phyloP scores from a whole-genome alignment of 1,140 invertebrate species.

The Ganaspis sp. region DNA sequence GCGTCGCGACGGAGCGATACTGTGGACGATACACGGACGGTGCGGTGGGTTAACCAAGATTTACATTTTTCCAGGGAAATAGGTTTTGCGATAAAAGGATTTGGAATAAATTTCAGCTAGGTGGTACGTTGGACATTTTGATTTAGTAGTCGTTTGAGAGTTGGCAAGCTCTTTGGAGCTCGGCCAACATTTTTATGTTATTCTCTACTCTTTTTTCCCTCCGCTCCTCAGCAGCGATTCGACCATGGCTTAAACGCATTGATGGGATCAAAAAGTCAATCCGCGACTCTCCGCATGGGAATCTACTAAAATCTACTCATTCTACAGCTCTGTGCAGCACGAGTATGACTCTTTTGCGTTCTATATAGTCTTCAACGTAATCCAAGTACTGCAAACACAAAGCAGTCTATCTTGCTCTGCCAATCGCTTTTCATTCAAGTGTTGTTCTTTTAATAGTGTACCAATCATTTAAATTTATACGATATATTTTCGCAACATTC shows the following conservation, averaged over 20 bases:
- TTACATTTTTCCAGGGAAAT: conserved; percentile 68
- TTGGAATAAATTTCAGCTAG: conserved; percentile 67
- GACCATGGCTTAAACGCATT: conserved; percentile 42
- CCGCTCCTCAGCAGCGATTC: conserved; percentile 11
- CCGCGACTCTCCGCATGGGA: not conserved
- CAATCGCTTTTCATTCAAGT: conserved; percentile 11
- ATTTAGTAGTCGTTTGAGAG: conserved; percentile 73
- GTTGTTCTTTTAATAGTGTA: not conserved
- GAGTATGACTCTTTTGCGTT: not conserved
- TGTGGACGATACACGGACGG: conserved; percentile 35
- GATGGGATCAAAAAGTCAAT: conserved; percentile 46
- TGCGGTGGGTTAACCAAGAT: conserved; percentile 59
- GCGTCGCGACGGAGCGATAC: conserved; percentile 38
- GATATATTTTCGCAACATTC: no score
- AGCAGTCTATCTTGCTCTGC: not conserved
- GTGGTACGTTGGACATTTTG: conserved; percentile 60
- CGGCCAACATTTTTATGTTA: conserved; percentile 71
- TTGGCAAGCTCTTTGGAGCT: conserved; percentile 72
- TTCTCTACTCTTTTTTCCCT: conserved; percentile 49
- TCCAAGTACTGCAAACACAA: not conserved
- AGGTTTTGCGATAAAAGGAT: conserved; percentile 71
- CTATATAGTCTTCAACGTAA: not conserved
- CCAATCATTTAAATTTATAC: not conserved
- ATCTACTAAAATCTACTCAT: conserved; percentile 23
- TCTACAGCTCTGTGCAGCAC: no score